Conservation (phyloP, 2,113 vertebrate species). For the Saguinus midas region DNA sequence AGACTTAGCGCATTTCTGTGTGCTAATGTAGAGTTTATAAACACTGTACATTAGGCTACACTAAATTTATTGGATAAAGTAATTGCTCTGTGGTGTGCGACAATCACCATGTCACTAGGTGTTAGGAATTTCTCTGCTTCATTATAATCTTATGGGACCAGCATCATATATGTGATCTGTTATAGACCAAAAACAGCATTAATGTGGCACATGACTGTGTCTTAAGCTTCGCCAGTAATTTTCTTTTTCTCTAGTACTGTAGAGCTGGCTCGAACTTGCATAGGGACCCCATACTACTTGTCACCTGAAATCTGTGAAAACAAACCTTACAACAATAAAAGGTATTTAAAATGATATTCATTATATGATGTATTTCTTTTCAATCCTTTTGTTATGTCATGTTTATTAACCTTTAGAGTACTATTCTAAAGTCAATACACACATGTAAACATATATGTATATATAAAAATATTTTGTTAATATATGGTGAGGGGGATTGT, state of each 20-base stretch:
- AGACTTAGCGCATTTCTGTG: background rate
- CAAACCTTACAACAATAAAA: conserved; percentile 99
- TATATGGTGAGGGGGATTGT: background rate
- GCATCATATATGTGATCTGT: background rate
- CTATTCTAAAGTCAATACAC: background rate
- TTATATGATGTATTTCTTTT: background rate
- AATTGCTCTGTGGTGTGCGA: background rate
- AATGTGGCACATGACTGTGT: background rate
- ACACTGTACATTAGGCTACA: background rate
- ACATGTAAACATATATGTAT: background rate
- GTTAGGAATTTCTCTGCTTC: background rate
- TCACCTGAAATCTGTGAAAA: conserved; percentile 99
- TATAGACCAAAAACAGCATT: background rate
- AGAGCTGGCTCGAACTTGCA: conserved; percentile 96
- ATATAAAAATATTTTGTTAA: background rate
- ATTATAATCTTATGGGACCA: background rate
- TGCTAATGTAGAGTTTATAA: background rate
- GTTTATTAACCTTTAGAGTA: conserved; percentile 17
- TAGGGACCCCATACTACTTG: conserved; percentile 97
- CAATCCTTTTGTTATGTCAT: background rate
- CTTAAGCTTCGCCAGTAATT: conserved; percentile 38
- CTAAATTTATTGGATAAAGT: background rate
- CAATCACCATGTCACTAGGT: background rate
- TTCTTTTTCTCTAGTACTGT: conserved; percentile 88
- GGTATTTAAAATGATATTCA: conserved; percentile 83